A percentile compares a stretch with the other conserved stretches of the same genome.
phyloP scores from a whole-genome alignment of 2,797 vertebrate species.

The Lepus townsendii region DNA sequence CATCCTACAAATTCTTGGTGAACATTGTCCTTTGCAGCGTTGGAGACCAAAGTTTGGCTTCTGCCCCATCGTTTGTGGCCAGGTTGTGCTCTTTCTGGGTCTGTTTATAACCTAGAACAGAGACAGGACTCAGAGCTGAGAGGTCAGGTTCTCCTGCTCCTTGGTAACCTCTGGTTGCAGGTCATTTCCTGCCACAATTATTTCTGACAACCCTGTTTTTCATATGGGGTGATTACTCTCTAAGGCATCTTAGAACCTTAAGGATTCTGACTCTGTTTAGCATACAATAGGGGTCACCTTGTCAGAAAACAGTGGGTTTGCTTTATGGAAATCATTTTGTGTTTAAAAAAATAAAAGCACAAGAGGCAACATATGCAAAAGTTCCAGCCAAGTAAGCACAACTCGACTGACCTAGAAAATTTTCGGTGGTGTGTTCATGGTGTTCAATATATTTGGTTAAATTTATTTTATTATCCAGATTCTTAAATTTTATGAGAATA shows the following conservation, averaged over 20 bases:
- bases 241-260: slow-evolving; percentile 16
- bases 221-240: background rate
- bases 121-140: background rate
- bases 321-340: background rate
- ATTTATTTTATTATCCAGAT: background rate
- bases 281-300: background rate
- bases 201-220: slow-evolving; percentile 42
- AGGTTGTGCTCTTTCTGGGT: background rate
- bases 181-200: slow-evolving; percentile 22
- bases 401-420: slow-evolving; percentile 4
- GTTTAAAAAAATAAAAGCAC: background rate
- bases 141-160: background rate
- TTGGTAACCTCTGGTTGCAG: background rate
- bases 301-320: background rate
- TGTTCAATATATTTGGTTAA: background rate
- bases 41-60: background rate
- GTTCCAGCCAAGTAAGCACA: background rate
- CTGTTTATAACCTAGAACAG: background rate
- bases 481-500: background rate
- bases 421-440: background rate
- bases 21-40: slow-evolving; percentile 14
- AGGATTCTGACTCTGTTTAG: background rate
- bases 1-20: slow-evolving; percentile 2
- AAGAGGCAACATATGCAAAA: background rate
- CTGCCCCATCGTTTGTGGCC: background rate